phyloP scores from a whole-genome alignment of 2,797 vertebrate species.

The Ptychobarbus kaznakovi region DNA sequence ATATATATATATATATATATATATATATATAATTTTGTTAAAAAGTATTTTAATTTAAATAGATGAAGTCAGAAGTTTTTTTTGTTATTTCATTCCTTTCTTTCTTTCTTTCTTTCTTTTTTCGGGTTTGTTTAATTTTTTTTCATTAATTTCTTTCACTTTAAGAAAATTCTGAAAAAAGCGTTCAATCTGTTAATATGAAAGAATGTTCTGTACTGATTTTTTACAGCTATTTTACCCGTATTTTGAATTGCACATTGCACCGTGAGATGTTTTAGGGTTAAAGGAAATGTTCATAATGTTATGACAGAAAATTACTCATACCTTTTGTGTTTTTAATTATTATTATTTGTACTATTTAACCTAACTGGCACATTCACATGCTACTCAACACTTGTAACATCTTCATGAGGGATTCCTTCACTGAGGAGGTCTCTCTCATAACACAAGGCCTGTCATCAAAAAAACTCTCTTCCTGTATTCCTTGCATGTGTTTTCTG shows the following conservation, averaged over 20 bases:
- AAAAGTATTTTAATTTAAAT: no score
- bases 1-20: no score
- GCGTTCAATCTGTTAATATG: background rate
- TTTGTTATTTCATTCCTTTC: background rate
- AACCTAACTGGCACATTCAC: background rate
- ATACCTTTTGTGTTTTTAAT: background rate
- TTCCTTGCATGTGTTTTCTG: background rate
- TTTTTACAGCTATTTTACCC: background rate
- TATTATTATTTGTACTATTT: background rate
- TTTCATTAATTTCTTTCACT: background rate
- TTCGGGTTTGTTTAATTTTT: no score
- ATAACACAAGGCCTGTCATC: background rate
- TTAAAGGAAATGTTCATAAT: background rate
- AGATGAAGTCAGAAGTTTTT: no score
- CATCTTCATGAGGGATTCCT: constrained; percentile 1
- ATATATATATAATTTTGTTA: no score
- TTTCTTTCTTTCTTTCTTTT: no score
- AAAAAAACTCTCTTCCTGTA: background rate
- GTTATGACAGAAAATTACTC: background rate
- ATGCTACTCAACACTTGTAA: background rate
- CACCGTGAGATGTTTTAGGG: background rate
- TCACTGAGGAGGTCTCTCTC: background rate
- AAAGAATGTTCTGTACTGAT: background rate
- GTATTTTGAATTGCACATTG: background rate
- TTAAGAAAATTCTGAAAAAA: background rate